A percentile compares a stretch with the other conserved stretches of the same genome.
Evolutionary conservation across 2,888 invertebrate genomes (phyloP).

Genomic region (Athripsodes cinereus): DNA sequence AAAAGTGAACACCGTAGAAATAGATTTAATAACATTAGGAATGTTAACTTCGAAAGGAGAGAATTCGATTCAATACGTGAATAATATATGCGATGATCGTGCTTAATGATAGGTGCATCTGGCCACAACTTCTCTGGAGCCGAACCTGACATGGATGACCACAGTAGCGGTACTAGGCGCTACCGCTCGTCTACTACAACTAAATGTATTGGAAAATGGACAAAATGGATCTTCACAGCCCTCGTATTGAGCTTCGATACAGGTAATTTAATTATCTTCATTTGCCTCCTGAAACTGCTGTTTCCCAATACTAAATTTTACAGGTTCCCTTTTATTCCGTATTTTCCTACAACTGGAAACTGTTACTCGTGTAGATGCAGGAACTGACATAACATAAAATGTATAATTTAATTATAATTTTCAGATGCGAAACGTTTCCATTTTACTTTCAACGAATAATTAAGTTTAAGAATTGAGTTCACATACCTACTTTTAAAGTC

Average conservation of each 20-base stretch:
- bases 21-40: too few relatives aligned
- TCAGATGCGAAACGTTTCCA: too few relatives aligned
- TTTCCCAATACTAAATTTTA: not conserved
- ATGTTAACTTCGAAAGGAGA: not conserved
- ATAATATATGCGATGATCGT: not conserved
- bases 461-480: too few relatives aligned
- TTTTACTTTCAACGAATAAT: too few relatives aligned
- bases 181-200: slow-evolving; percentile 2
- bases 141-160: slow-evolving; percentile 1
- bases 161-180: not conserved
- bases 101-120: not conserved
- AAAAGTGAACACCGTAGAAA: too few relatives aligned
- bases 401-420: too few relatives aligned
- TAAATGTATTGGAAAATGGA: slow-evolving; percentile 10
- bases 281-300: not conserved
- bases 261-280: slow-evolving; percentile 15
- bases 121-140: not conserved
- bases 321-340: not conserved
- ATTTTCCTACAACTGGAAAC: too few relatives aligned
- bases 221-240: slow-evolving; percentile 17
- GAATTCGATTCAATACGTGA: not conserved
- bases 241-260: slow-evolving; percentile 19
- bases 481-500: too few relatives aligned
- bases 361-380: too few relatives aligned
- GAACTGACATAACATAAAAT: too few relatives aligned